phyloP scores from a whole-genome alignment of 2,888 invertebrate species.

The Odontomyia ornata region DNA sequence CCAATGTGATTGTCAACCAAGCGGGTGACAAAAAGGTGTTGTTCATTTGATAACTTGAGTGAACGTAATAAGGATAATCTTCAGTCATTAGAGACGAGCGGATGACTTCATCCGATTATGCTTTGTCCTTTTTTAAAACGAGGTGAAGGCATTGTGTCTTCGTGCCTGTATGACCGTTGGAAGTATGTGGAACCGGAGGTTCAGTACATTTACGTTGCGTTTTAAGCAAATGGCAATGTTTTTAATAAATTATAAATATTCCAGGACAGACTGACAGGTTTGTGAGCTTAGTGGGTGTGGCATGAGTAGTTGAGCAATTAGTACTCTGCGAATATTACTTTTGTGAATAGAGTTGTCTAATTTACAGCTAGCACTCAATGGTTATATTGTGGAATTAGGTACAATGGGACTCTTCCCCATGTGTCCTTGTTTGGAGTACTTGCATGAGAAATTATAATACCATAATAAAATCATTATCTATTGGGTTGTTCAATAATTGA shows the following conservation, averaged over 20 bases:
- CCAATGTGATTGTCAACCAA: constrained; percentile 12
- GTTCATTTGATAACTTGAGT: constrained; percentile 48
- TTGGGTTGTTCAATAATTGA: too few species aligned
- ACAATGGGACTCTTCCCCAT: too few species aligned
- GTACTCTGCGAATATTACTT: too few species aligned
- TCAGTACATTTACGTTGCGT: too few species aligned
- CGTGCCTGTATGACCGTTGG: neutral
- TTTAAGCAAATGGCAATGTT: neutral
- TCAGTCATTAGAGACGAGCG: constrained; percentile 44
- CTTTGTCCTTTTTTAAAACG: neutral
- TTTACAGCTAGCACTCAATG: too few species aligned
- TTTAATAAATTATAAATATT: neutral
- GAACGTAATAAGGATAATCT: constrained; percentile 48
- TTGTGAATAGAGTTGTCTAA: too few species aligned
- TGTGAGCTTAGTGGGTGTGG: too few species aligned
- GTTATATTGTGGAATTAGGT: too few species aligned
- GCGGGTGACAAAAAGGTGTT: constrained; percentile 32
- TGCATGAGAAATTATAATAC: too few species aligned
- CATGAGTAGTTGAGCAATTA: too few species aligned
- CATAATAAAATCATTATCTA: too few species aligned
- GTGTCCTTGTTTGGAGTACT: too few species aligned
- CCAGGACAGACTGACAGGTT: neutral
- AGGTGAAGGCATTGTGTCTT: neutral
- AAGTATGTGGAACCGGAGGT: neutral
- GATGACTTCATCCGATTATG: constrained; percentile 39